A percentile compares a stretch with the other conserved stretches of the same genome.
Conservation (phyloP, 2,797 vertebrate genomes). For the Kryptolebias ocellatus region DNA sequence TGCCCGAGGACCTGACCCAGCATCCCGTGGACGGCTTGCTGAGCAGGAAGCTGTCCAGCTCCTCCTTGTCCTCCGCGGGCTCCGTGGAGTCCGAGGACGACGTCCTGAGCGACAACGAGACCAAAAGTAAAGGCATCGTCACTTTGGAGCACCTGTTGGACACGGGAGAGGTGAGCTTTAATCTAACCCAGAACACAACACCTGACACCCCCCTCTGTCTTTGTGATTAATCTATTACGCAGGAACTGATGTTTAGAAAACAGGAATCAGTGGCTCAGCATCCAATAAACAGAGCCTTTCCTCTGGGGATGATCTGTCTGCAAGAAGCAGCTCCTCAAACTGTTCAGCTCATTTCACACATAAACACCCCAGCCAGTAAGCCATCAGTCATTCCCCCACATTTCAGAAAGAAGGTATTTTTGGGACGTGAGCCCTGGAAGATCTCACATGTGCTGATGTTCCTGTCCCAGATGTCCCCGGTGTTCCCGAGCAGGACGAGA, state of each 20-base stretch:
- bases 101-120: slow-evolving; percentile 93
- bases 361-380: slow-evolving; percentile 4
- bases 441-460: slow-evolving; percentile 11
- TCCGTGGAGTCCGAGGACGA: slow-evolving; percentile 96
- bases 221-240: too few species aligned
- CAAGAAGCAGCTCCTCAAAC: not conserved
- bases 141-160: slow-evolving; percentile 90
- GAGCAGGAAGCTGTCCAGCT: slow-evolving; percentile 90
- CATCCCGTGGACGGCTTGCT: slow-evolving; percentile 71
- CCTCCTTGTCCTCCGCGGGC: slow-evolving; percentile 94
- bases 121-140: slow-evolving; percentile 92
- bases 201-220: too few species aligned
- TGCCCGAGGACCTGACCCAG: slow-evolving; percentile 79
- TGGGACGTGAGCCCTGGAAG: slow-evolving; percentile 18
- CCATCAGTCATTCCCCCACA: slow-evolving; percentile 19
- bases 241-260: too few species aligned
- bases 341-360: slow-evolving; percentile 15
- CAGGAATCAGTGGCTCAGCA: too few species aligned
- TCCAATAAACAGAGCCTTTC: too few species aligned
- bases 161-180: slow-evolving; percentile 82
- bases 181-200: not conserved
- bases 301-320: too few species aligned
- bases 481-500: not conserved
- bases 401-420: slow-evolving; percentile 7
- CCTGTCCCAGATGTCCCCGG: not conserved